Percentiles rank a stretch among this genome's conserved stretches.
Conservation (phyloP, 2,113 vertebrate genomes). For the Mugil cephalus region DNA sequence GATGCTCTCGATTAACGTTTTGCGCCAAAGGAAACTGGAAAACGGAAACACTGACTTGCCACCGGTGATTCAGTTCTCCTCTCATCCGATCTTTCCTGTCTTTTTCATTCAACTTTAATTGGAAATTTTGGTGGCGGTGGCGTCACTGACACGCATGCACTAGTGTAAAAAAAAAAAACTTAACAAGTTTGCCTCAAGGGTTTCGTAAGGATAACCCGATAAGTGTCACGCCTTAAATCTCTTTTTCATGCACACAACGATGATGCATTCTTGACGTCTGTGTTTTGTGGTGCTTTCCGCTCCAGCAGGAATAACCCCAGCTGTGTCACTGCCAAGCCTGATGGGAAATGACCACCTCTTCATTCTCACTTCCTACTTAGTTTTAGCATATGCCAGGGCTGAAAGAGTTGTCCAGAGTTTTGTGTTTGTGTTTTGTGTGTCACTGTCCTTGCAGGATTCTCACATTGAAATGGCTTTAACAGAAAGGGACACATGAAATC, state of each 20-base stretch:
- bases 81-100: too few relatives aligned
- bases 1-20: too few relatives aligned
- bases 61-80: too few relatives aligned
- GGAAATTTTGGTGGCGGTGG: background rate
- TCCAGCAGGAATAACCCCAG: conserved; percentile 9
- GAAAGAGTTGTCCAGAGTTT: background rate
- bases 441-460: background rate
- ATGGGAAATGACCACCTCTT: conserved; percentile 8
- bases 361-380: conserved; percentile 3
- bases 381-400: background rate
- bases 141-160: background rate
- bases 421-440: background rate
- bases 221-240: background rate
- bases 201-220: background rate
- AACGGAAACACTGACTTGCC: too few relatives aligned
- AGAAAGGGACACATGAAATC: conserved; percentile 14
- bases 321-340: conserved; percentile 5
- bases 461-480: background rate
- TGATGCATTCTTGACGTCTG: background rate
- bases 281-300: conserved; percentile 34
- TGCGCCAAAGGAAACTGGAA: too few relatives aligned
- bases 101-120: too few relatives aligned
- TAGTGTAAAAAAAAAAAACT: background rate
- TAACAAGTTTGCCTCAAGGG: background rate
- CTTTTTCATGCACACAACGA: background rate